Percentiles rank a stretch among this genome's conserved stretches.
phyloP scores from a whole-genome alignment of 2,113 vertebrate species.

The Nothobranchius kuhntae region DNA sequence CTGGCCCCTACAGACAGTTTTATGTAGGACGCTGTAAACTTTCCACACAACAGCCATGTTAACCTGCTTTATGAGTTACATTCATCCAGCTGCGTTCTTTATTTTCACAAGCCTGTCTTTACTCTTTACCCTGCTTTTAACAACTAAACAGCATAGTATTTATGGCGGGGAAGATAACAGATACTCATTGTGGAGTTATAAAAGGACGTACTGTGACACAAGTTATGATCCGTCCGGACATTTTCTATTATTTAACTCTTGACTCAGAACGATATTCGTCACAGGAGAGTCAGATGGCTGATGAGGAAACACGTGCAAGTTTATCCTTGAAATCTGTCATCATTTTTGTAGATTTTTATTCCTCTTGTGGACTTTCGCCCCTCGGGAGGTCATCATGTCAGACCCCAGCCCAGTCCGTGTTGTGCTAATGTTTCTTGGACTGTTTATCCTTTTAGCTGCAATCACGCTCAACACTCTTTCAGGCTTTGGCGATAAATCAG shows the following conservation, averaged over 20 bases:
- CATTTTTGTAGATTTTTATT: not conserved
- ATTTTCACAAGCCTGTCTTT: conserved; percentile 9
- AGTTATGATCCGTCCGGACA: not conserved
- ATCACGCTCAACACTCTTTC: conserved; percentile 56
- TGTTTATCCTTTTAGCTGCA: conserved; percentile 43
- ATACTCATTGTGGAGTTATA: conserved; percentile 34
- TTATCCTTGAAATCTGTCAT: not conserved
- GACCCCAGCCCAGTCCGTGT: conserved; percentile 22
- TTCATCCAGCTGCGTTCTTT: not conserved
- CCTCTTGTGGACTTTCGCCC: conserved; percentile 28
- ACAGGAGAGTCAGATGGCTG: not conserved
- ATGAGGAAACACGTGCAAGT: not conserved
- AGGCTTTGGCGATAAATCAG: conserved; percentile 48
- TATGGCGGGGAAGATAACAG: conserved; percentile 50
- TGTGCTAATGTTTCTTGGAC: conserved; percentile 52
- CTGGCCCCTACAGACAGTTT: not conserved
- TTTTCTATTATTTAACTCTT: not conserved
- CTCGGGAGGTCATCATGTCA: conserved; percentile 34
- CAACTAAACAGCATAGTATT: conserved; percentile 22
- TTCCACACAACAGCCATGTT: not conserved
- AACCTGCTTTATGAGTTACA: not conserved
- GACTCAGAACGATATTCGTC: not conserved
- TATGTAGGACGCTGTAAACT: not conserved
- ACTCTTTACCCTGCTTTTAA: conserved; percentile 32
- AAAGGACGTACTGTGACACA: conserved; percentile 15